A percentile compares a stretch with the other conserved stretches of the same genome.
Conservation (phyloP, 1,140 invertebrate genomes). For the Ruditapes philippinarum region DNA sequence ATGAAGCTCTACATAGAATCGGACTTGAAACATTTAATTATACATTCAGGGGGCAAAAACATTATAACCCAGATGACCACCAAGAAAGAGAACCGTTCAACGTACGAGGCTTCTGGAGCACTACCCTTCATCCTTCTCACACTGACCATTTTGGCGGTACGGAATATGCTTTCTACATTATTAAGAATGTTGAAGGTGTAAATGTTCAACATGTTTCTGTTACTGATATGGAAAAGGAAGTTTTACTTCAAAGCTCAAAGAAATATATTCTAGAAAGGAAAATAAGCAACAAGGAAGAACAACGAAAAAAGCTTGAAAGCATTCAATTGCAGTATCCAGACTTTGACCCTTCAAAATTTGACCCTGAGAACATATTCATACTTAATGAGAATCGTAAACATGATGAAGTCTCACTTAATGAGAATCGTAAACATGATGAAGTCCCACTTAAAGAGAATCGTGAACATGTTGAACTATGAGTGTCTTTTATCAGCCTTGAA, state of each 20-base stretch:
- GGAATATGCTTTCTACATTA: background rate
- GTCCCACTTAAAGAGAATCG: too few species aligned
- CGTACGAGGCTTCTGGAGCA: background rate
- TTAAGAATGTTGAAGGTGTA: background rate
- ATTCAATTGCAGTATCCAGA: background rate
- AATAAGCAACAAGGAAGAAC: background rate
- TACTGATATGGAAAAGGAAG: background rate
- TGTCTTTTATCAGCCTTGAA: too few species aligned
- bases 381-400: too few species aligned
- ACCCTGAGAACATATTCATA: background rate
- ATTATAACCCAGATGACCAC: background rate
- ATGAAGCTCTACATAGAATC: too few species aligned
- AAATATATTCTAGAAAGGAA: background rate
- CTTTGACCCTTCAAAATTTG: background rate
- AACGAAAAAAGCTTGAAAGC: background rate
- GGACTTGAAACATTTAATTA: background rate
- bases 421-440: too few species aligned
- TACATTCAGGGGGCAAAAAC: background rate
- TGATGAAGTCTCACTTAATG: too few species aligned
- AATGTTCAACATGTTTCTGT: background rate
- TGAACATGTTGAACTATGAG: too few species aligned
- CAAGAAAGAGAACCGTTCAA: background rate
- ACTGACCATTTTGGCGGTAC: background rate
- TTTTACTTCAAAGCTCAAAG: background rate
- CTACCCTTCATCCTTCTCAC: background rate